Evolutionary conservation across 2,113 vertebrate species (phyloP).

Genomic region (Mastomys coucha): DNA sequence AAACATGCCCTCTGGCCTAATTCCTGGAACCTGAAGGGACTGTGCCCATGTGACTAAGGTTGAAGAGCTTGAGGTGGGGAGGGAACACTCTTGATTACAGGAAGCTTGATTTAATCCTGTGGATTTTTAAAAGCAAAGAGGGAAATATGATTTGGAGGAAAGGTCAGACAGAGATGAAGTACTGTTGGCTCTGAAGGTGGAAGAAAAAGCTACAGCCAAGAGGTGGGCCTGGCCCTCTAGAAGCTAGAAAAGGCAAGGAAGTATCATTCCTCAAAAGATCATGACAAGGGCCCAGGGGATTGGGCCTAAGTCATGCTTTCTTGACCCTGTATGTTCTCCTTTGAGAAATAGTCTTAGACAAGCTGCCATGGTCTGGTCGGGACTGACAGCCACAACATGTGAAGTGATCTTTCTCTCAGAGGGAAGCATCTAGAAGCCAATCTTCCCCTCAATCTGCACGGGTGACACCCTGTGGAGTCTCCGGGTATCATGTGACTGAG

Average conservation of each 20-base stretch:
- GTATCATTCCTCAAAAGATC: background rate
- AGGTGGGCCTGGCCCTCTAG: no score
- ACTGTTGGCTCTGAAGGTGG: background rate
- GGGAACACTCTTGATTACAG: background rate
- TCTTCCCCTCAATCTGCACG: background rate
- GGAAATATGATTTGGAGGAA: background rate
- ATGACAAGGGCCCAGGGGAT: background rate
- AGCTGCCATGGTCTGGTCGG: background rate
- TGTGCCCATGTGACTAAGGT: background rate
- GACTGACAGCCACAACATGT: background rate
- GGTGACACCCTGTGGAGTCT: background rate
- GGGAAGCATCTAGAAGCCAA: background rate
- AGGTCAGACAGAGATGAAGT: background rate
- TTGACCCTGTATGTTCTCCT: background rate
- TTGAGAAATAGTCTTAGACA: background rate
- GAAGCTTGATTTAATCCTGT: background rate
- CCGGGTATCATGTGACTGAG: background rate
- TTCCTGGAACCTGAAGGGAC: background rate
- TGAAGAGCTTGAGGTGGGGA: background rate
- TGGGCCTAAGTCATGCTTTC: background rate
- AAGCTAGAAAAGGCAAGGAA: background rate
- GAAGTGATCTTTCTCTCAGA: background rate
- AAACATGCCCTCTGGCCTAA: background rate
- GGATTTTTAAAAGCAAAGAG: background rate
- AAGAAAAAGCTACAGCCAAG: background rate